A percentile compares a stretch with the other conserved stretches of the same genome.
Evolutionary conservation across 2,797 vertebrate species (phyloP).

Genomic region (Simalia tracyae): DNA sequence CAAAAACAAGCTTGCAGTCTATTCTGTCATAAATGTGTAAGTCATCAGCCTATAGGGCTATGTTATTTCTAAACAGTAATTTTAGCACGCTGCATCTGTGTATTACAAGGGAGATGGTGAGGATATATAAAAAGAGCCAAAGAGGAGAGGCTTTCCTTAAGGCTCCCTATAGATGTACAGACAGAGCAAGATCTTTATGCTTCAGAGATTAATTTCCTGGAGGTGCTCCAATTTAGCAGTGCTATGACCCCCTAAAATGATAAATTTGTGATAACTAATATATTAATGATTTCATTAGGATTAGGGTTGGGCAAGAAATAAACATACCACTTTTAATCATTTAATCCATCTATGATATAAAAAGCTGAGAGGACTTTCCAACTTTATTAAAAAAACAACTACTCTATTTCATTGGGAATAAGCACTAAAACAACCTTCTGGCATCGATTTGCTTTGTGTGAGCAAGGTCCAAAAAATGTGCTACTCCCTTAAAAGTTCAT

Average conservation of each 20-base stretch:
- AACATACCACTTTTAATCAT: not conserved
- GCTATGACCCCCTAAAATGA: not conserved
- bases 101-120: not conserved
- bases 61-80: not conserved
- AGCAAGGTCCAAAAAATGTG: not conserved
- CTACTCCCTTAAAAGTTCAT: not conserved
- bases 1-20: not conserved
- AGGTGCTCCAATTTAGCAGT: not conserved
- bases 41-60: not conserved
- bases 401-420: not conserved
- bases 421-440: not conserved
- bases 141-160: not conserved
- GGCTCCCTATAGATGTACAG: not conserved
- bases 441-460: not conserved
- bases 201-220: not conserved
- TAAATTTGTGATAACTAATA: not conserved
- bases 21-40: not conserved
- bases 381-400: not conserved
- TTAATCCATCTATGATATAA: not conserved
- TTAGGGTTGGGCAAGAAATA: not conserved
- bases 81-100: not conserved
- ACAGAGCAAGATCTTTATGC: not conserved
- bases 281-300: not conserved
- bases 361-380: not conserved
- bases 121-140: not conserved